These are phyloP conservation scores for Coelopa pilipes DNA, from an alignment of 2,888 invertebrate genomes.

Conservation along the genomic window DNA sequence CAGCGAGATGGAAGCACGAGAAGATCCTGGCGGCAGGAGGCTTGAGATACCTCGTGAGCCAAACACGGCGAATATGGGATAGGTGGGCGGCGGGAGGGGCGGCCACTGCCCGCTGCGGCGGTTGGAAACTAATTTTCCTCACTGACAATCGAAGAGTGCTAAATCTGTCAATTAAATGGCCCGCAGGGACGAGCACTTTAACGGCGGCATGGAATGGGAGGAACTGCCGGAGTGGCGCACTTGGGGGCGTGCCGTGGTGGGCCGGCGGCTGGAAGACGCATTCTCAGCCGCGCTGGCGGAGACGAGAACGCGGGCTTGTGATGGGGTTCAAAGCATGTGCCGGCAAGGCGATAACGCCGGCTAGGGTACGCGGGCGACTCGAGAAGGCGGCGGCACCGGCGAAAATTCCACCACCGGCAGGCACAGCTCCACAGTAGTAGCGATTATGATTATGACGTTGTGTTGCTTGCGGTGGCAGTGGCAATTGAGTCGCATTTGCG, in stretches of 20 bases:
- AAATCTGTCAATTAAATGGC: slow-evolving; percentile 66
- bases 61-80: slow-evolving; percentile 10
- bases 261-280: background rate
- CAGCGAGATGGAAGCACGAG: slow-evolving; percentile 1
- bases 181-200: slow-evolving; percentile 55
- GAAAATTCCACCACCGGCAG: background rate
- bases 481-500: slow-evolving; percentile 57
- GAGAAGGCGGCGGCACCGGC: background rate
- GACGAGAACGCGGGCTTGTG: background rate
- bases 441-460: slow-evolving; percentile 33
- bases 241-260: too few species aligned
- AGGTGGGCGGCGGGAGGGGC: slow-evolving; percentile 33
- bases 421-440: slow-evolving; percentile 3
- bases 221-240: too few species aligned
- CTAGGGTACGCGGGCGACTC: background rate
- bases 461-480: slow-evolving; percentile 58
- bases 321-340: slow-evolving; percentile 10
- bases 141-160: slow-evolving; percentile 63
- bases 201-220: background rate
- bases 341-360: slow-evolving; percentile 14
- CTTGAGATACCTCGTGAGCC: slow-evolving; percentile 1
- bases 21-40: background rate
- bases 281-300: background rate
- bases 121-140: slow-evolving; percentile 61
- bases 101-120: slow-evolving; percentile 34